phyloP scores from a whole-genome alignment of 2,888 invertebrate species.

The Lasioglossum pauxillum region DNA sequence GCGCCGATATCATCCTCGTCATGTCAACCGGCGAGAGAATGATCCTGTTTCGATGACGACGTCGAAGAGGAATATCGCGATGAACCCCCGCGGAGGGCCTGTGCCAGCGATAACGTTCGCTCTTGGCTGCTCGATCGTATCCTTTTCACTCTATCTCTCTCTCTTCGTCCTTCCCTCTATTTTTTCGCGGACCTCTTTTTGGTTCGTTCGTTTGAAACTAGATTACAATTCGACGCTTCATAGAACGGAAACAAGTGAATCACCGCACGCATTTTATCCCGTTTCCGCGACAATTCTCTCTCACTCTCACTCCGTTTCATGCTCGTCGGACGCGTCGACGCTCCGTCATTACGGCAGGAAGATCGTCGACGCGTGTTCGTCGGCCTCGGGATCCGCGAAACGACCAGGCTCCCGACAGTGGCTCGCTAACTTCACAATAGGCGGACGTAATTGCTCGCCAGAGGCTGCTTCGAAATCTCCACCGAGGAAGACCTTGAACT shows the following conservation, averaged over 20 bases:
- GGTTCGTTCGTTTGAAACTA: slow-evolving; percentile 37
- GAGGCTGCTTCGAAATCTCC: neutral
- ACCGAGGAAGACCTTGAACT: slow-evolving; percentile 2
- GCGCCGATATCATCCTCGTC: slow-evolving; percentile 56
- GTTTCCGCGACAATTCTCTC: neutral
- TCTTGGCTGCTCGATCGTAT: slow-evolving; percentile 36
- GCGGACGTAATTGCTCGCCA: neutral
- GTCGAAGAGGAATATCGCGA: slow-evolving; percentile 59
- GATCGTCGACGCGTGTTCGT: neutral
- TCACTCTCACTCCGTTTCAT: neutral
- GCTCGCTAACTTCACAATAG: neutral
- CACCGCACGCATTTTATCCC: slow-evolving; percentile 24
- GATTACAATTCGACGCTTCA: slow-evolving; percentile 61
- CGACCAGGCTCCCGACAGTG: neutral
- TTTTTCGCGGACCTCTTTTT: neutral
- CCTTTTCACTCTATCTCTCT: neutral
- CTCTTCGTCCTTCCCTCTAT: neutral
- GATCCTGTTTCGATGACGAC: slow-evolving; percentile 63
- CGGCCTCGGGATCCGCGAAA: neutral
- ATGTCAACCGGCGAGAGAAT: slow-evolving; percentile 58
- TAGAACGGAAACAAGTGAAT: slow-evolving; percentile 40
- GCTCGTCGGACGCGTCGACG: neutral
- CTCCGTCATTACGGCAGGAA: neutral
- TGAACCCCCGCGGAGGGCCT: slow-evolving; percentile 26
- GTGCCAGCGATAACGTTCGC: slow-evolving; percentile 58